Evolutionary conservation across 2,888 invertebrate species (phyloP).

Genomic region (Melipona beecheii): DNA sequence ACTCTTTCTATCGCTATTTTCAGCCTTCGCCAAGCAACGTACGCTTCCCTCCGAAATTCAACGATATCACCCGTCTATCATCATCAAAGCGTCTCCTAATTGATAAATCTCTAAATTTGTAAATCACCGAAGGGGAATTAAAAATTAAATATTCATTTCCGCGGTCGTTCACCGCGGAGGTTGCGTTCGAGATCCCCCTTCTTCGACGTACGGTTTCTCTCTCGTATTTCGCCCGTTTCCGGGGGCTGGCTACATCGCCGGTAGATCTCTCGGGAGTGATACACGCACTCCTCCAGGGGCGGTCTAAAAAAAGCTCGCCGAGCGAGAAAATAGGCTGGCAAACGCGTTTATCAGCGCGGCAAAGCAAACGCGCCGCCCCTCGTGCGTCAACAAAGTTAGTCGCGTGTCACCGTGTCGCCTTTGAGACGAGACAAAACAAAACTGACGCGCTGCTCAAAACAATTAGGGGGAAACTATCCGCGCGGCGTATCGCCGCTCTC

Average conservation of each 20-base stretch:
- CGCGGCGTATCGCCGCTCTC: background rate
- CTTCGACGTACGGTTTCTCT: background rate
- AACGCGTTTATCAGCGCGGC: slow-evolving; percentile 30
- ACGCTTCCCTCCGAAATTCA: background rate
- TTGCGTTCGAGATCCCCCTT: background rate
- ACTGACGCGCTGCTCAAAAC: slow-evolving; percentile 25
- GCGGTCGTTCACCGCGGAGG: slow-evolving; percentile 20
- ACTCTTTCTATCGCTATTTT: background rate
- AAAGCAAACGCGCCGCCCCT: slow-evolving; percentile 28
- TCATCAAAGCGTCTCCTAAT: background rate
- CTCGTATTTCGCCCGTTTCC: background rate
- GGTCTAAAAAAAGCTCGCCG: slow-evolving; percentile 30
- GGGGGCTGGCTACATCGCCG: background rate
- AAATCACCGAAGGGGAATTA: background rate
- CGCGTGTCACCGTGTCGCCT: slow-evolving; percentile 20
- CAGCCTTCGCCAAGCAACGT: too few species aligned
- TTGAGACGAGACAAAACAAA: slow-evolving; percentile 27
- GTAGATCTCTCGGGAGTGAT: background rate
- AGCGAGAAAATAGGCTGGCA: slow-evolving; percentile 37
- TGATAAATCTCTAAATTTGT: background rate
- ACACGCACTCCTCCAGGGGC: slow-evolving; percentile 13
- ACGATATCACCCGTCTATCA: background rate
- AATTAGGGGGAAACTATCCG: slow-evolving; percentile 22
- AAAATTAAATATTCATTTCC: background rate
- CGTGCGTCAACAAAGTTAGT: slow-evolving; percentile 36